A percentile compares a stretch with the other conserved stretches of the same genome.
Evolutionary conservation across 2,797 vertebrate genomes (phyloP).

Genomic region (Mionectes olivaceus): DNA sequence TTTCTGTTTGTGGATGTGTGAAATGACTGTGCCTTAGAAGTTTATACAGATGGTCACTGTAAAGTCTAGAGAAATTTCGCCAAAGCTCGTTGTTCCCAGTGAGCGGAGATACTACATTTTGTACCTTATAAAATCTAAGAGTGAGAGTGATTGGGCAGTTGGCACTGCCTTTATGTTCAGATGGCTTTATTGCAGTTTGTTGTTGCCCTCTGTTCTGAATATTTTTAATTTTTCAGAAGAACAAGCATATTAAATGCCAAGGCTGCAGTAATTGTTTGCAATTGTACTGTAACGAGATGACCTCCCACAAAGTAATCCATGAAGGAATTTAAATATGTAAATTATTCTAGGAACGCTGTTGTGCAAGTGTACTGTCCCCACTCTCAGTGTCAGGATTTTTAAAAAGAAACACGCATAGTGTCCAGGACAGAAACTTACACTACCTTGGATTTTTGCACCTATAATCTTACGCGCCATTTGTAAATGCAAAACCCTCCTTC

Average conservation of each 20-base stretch:
- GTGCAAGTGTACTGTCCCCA: background rate
- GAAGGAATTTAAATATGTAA: constrained; percentile 36
- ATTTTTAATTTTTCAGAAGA: constrained; percentile 30
- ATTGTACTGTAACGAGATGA: background rate
- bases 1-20: background rate
- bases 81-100: background rate
- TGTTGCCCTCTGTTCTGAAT: constrained; percentile 55
- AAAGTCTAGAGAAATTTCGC: background rate
- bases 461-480: background rate
- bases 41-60: background rate
- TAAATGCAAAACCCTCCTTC: background rate
- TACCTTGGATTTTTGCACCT: rapidly evolving
- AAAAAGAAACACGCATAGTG: background rate
- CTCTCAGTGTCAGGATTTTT: background rate
- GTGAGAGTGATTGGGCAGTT: background rate
- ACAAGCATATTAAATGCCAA: background rate
- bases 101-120: background rate
- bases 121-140: background rate
- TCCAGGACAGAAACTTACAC: background rate
- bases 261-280: constrained; percentile 4
- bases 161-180: background rate
- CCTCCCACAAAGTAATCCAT: background rate
- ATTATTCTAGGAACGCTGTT: constrained; percentile 47
- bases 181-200: constrained; percentile 2
- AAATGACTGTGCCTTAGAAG: background rate